A percentile compares a stretch with the other conserved stretches of the same genome.
Evolutionary conservation across 2,797 vertebrate species (phyloP).

Genomic region (Notolabrus celidotus): DNA sequence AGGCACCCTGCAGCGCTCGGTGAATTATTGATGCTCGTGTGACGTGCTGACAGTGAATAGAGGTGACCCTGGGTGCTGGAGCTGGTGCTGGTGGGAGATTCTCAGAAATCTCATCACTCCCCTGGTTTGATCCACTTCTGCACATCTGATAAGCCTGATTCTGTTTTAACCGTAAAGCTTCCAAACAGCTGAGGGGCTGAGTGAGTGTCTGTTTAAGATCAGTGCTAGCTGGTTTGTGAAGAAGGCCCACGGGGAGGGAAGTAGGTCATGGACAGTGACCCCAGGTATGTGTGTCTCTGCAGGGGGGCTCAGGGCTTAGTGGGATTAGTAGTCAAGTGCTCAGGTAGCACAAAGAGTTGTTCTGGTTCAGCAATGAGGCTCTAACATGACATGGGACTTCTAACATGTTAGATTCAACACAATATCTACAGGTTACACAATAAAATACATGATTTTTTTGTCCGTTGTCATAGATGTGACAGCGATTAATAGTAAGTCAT

Average conservation of each 20-base stretch:
- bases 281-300: conserved; percentile 73
- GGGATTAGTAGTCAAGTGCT: conserved; percentile 61
- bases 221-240: conserved; percentile 16
- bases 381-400: conserved; percentile 27
- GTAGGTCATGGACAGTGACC: conserved; percentile 74
- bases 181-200: conserved; percentile 21
- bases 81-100: conserved; percentile 41
- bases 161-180: conserved; percentile 17
- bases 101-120: conserved; percentile 37
- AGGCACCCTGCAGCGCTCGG: conserved; percentile 67
- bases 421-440: conserved; percentile 22
- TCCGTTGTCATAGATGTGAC: background rate
- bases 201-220: conserved; percentile 32
- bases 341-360: conserved; percentile 69
- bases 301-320: conserved; percentile 62
- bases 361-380: conserved; percentile 66
- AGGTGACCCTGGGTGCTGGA: conserved; percentile 56
- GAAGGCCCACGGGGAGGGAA: conserved; percentile 37
- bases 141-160: conserved; percentile 34
- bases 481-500: background rate
- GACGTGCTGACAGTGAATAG: conserved; percentile 59
- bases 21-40: conserved; percentile 84
- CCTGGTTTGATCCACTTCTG: conserved; percentile 26
- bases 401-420: conserved; percentile 40
- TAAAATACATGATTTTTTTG: background rate